These are phyloP conservation scores for Pseudochaenichthys georgianus DNA, from an alignment of 2,797 vertebrate genomes.

Conservation along the genomic window DNA sequence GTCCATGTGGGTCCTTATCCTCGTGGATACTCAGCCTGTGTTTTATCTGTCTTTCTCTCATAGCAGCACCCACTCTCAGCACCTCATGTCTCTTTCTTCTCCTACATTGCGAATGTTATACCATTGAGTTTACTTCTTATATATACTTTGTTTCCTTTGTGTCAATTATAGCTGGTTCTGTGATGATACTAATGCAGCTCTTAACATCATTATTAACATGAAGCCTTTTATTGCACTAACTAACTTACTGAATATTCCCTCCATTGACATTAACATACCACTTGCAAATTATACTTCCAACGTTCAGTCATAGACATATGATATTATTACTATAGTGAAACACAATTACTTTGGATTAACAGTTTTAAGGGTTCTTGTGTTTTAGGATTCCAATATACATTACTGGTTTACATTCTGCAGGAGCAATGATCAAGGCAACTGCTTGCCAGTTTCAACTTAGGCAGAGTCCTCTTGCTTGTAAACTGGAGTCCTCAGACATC, in stretches of 20 bases:
- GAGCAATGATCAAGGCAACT: neutral
- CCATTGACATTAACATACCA: neutral
- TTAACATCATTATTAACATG: neutral
- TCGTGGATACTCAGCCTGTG: neutral
- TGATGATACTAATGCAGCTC: neutral
- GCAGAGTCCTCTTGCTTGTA: neutral
- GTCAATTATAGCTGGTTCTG: neutral
- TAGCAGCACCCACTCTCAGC: neutral
- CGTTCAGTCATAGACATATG: neutral
- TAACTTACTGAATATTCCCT: neutral
- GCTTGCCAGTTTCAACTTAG: slow-evolving; percentile 3
- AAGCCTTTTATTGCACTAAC: neutral
- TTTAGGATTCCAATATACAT: neutral
- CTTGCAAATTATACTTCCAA: too few species aligned
- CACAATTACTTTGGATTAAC: too few species aligned
- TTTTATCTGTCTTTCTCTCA: slow-evolving; percentile 13
- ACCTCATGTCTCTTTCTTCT: slow-evolving; percentile 1
- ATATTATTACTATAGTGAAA: too few species aligned
- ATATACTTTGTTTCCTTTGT: neutral
- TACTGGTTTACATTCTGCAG: neutral
- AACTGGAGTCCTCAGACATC: neutral
- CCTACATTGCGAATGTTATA: neutral
- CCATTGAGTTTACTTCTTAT: neutral
- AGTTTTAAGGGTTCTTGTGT: neutral
- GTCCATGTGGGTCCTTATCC: slow-evolving; percentile 9